Base-by-base conservation (phyloP, 2,888 invertebrate species). In the Netelia inedita region DNA sequence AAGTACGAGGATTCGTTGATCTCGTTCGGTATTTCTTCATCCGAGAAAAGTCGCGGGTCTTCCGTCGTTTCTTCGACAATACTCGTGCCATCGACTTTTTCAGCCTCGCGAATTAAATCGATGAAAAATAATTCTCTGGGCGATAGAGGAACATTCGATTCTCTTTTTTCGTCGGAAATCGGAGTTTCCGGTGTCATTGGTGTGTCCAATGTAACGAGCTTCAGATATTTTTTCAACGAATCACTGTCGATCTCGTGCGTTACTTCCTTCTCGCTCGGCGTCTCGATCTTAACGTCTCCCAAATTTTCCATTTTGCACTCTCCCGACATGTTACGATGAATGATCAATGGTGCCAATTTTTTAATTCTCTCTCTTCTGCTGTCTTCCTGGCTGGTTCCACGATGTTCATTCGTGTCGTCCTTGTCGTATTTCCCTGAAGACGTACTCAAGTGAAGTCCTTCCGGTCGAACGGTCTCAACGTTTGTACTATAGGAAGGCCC, bases 41-140 rank as follows among this genome's bases (percentile, higher is more conserved):
- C 16, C 11, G 19, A 23, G 6, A 66, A 73, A 46, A 68, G 69
- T 63, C n/a, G 28, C 46, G 81, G 46, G 11, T 61, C n/a, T 23
- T 57, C 16, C n/a, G 11, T 16, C 16, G 19, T 3, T 6, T 23
- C 50, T 11, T 66, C 50, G 50, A 5, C 53, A 10, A 35, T 6
- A 50, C 10, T 41, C 53, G 53, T 55, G 43, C 53, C 71, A 19
- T 89, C 88, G 1, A 82, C 85, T 66, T 82, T 87, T n/a, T 93
- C 92, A 0, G 92, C 93, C 50, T 89, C 90, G 83, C 90, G 91
- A 41, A 93, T 92, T 46, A 94, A 87, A 88, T 94, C 94, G 23
- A 92, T 90, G 82, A 94, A 94, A 85, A 94, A 94, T 79, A 94
- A 86, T 86, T 94, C 93, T 55, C 94, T 89, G 0, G 94, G 94